Evolutionary conservation across 2,113 vertebrate species (phyloP), one percentile per base, ranked within the genome.

Genomic region (Eudyptes chrysolophus): DNA sequence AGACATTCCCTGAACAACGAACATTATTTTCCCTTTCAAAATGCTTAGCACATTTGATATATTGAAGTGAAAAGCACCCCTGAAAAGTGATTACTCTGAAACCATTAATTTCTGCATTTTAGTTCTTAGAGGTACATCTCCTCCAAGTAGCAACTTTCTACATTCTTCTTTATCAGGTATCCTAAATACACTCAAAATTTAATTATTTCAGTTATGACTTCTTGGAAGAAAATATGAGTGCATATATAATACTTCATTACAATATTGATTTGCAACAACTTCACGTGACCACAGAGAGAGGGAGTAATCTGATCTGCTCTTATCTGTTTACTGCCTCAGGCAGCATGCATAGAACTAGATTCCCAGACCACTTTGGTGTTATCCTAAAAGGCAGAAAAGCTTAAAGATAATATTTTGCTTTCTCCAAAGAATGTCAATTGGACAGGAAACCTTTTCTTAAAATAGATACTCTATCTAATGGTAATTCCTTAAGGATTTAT

Each of bases 221-320:
- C 72, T 92, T 91, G 36, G 29, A 66, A 22, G 11, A 74, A 96
- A 89, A 62, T 69, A 84, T n/a, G 44, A 81, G 13, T 87, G 25
- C 15, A 42, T 78, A 16, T 89, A 78, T 78, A 91, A 84, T 78
- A 66, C 32, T 87, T 92, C 60, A 89, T 94, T 87, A 84, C 55
- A 87, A 81, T 84, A 81, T 46, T 89, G 86, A 81, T 91, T 92
- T 81, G 54, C 49, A 70, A 40, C 58, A 84, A 24, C n/a, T 96
- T 95, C 72, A 65, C 26, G 54, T 4, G 0, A 32, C 40, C 70
- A 76, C 8, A 62, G 30, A 62, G 58, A 77, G 44, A 77, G 21
- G 74, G 16, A 34, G 13, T 87, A 96, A 96, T 92, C 81, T 84
- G 72, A 93, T 93, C 84, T 84, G 11, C 60, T 68, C 16, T 93